phyloP scores from a whole-genome alignment of 1,140 invertebrate genomes.

The Schlechtendalia chinensis region DNA sequence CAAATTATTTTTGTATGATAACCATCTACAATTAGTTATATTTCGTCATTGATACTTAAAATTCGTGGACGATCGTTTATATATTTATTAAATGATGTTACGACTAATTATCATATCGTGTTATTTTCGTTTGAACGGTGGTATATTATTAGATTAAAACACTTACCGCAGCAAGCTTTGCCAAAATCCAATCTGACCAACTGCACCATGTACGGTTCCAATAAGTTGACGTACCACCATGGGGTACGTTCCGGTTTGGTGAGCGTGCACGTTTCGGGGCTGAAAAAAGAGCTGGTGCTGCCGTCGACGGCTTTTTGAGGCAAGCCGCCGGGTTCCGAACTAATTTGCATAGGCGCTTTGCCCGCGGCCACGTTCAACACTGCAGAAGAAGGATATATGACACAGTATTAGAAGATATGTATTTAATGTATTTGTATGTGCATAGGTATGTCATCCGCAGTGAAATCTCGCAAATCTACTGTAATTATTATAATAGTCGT shows the following conservation, averaged over 20 bases:
- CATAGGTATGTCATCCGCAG: background rate
- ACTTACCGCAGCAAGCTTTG: slow-evolving; percentile 85
- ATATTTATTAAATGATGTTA: no score
- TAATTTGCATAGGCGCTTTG: slow-evolving; percentile 92
- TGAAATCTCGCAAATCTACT: slow-evolving; percentile 9
- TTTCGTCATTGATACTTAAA: background rate
- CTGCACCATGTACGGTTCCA: slow-evolving; percentile 94
- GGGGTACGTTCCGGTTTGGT: slow-evolving; percentile 78
- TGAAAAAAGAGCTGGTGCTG: slow-evolving; percentile 80
- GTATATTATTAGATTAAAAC: slow-evolving; percentile 10
- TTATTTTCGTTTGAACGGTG: background rate
- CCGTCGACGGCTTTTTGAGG: slow-evolving; percentile 90
- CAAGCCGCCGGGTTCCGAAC: slow-evolving; percentile 77
- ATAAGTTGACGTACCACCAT: slow-evolving; percentile 94
- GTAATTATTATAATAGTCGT: background rate
- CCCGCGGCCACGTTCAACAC: slow-evolving; percentile 93
- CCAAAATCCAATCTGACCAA: slow-evolving; percentile 89
- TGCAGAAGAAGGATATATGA: slow-evolving; percentile 60
- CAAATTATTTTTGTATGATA: background rate
- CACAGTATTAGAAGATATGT: background rate
- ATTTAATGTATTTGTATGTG: background rate
- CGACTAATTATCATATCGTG: no score
- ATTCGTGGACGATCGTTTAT: background rate
- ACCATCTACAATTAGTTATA: background rate
- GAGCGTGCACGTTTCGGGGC: slow-evolving; percentile 78